A percentile compares a stretch with the other conserved stretches of the same genome.
Conservation (phyloP, 2,797 vertebrate genomes). For the Setipinna tenuifilis region DNA sequence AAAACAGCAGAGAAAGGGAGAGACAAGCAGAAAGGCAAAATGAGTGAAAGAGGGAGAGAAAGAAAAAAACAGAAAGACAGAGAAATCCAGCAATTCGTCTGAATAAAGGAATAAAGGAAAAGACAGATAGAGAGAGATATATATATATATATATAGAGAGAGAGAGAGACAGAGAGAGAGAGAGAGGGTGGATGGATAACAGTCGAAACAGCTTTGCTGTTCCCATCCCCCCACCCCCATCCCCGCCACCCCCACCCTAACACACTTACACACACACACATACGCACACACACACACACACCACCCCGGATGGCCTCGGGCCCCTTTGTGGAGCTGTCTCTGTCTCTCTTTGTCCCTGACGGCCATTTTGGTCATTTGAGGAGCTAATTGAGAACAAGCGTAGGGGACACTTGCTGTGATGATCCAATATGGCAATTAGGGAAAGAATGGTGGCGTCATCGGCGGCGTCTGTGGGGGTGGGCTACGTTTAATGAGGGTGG, state of each 20-base stretch:
- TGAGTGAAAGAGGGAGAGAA: background rate
- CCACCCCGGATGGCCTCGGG: background rate
- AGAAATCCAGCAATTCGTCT: background rate
- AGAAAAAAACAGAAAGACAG: background rate
- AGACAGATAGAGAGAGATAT: no score
- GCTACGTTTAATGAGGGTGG: background rate
- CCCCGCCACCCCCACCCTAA: no score
- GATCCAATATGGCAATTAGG: constrained; percentile 15
- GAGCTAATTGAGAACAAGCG: background rate
- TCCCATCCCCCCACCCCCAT: background rate
- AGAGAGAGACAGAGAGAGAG: no score
- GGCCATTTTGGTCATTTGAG: background rate
- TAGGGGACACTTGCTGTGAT: background rate
- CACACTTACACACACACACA: no score
- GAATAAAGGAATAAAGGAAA: background rate
- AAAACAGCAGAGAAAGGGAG: background rate
- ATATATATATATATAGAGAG: no score
- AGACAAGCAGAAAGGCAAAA: constrained; percentile 61
- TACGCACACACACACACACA: no score
- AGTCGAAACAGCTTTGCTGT: background rate
- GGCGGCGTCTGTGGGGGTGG: background rate
- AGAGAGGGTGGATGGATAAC: background rate
- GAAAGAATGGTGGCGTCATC: background rate
- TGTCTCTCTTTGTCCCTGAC: background rate
- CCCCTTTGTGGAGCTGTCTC: background rate